Conservation (phyloP, 2,888 invertebrate species). For the Teinopalpus imperialis region DNA sequence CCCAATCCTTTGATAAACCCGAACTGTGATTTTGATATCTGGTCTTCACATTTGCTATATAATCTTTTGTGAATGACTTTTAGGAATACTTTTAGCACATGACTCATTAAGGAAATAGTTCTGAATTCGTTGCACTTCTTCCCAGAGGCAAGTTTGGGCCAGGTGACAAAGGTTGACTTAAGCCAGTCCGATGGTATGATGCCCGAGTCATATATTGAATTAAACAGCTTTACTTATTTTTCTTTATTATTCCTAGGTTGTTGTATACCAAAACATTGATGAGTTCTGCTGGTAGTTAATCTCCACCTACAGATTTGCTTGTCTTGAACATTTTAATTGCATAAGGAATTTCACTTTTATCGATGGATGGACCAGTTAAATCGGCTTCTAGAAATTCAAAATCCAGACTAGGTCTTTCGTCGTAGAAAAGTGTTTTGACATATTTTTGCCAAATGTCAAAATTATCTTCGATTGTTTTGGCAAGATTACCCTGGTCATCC, state of each 20-base stretch:
- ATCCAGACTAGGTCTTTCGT: conserved; percentile 1
- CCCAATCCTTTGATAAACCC: too few species aligned
- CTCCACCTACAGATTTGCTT: too few species aligned
- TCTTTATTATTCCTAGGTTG: too few species aligned
- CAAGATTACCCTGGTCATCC: conserved; percentile 1
- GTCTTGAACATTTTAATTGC: not conserved
- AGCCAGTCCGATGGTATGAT: conserved; percentile 1
- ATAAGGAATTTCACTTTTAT: not conserved
- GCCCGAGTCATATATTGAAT: not conserved
- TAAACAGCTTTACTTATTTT: not conserved
- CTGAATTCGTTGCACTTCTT: too few species aligned
- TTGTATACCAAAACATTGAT: too few species aligned
- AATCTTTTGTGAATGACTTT: too few species aligned
- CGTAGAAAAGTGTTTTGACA: not conserved
- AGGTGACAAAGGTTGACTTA: not conserved
- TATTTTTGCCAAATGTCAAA: conserved; percentile 6
- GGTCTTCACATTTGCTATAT: too few species aligned
- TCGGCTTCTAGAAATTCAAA: not conserved
- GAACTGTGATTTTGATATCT: too few species aligned
- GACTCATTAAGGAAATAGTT: too few species aligned
- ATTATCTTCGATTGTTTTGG: not conserved
- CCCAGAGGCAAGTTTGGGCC: too few species aligned
- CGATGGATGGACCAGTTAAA: not conserved
- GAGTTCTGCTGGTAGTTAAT: not conserved
- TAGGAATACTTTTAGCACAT: too few species aligned